A percentile compares a stretch with the other conserved stretches of the same genome.
Conservation (phyloP, 35 echinoderm and acorn worm genomes). For the Patiria miniata region DNA sequence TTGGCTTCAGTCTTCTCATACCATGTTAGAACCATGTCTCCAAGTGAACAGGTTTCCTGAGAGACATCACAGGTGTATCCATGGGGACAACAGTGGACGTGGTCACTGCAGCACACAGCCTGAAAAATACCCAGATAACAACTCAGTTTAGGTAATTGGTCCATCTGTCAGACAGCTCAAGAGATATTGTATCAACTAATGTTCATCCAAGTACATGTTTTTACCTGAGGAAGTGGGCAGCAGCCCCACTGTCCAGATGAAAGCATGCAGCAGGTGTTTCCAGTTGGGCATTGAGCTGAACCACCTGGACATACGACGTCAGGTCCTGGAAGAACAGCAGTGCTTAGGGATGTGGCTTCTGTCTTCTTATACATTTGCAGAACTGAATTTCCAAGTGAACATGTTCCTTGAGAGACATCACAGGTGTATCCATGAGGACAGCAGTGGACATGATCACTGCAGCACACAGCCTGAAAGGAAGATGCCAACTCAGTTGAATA, state of each 20-base stretch:
- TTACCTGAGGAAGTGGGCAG: constrained; percentile 32
- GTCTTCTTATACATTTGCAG: too few species aligned
- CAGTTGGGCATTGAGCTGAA: constrained; percentile 2
- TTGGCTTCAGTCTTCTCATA: constrained; percentile 41
- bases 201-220: too few species aligned
- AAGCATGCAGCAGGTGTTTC: constrained; percentile 40
- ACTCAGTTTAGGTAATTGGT: too few species aligned
- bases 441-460: constrained; percentile 3
- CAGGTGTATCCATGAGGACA: neutral
- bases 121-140: constrained; percentile 4
- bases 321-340: too few species aligned
- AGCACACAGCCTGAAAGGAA: neutral
- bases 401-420: too few species aligned
- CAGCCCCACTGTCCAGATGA: constrained; percentile 33
- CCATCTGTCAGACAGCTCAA: too few species aligned
- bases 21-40: constrained; percentile 54
- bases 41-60: constrained; percentile 41
- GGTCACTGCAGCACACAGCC: constrained; percentile 74
- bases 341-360: too few species aligned
- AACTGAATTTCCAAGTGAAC: too few species aligned
- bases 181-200: too few species aligned
- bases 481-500: too few species aligned
- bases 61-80: constrained; percentile 70
- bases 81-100: constrained; percentile 65
- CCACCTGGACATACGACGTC: constrained; percentile 28